Base-by-base conservation (phyloP, 2,888 invertebrate genomes). In the Laspeyria flexula region DNA sequence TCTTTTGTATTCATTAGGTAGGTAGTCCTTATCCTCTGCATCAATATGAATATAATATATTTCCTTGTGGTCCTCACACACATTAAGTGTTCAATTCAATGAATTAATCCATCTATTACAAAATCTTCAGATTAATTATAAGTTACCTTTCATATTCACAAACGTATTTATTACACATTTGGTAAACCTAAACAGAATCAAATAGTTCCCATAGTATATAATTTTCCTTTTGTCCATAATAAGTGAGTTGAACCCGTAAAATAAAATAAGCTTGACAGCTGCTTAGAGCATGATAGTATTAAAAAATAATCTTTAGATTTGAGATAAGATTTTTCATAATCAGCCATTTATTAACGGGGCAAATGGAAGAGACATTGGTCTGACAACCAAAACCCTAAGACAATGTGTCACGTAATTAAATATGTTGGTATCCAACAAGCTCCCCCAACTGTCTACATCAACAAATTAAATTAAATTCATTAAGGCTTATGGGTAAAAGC, bases 401-500 rank as follows among this genome's bases (percentile, higher is more conserved):
- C n/a, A n/a, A n/a, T n/a, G n/a, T n/a, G n/a, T n/a, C n/a, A n/a
- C n/a, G n/a, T n/a, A 15, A 33, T 12, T 31, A 33, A 12, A 31
- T 34, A 18, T 34, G 34, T n/a, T 18, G 31, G 18, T 18, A 18
- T 1, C 6, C 1, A 30, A 12, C 34, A 0, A 18, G 7, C 13
- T 33, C 16, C 12, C 13, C n/a, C 10, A 11, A 13, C 33, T 34
- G 25, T 43, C 21, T 37, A 37, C 35, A 37, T 29, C 21, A 27
- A 46, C 27, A 46, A 33, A 40, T 6, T 33, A 27, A 33, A 45
- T 18, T 25, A 12, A 12, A 29, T 29, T 13, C 9, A 37, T 3
- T 29, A 40, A 12, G 35, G 48, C 60, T 60, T 62, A 64, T 49
- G 65, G 38, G 60, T 60, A 45, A 66, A 55, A 55, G 64, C 46